These are phyloP conservation scores for Trissolcus japonicus DNA, from an alignment of 2,888 invertebrate genomes.

Conservation along the genomic window DNA sequence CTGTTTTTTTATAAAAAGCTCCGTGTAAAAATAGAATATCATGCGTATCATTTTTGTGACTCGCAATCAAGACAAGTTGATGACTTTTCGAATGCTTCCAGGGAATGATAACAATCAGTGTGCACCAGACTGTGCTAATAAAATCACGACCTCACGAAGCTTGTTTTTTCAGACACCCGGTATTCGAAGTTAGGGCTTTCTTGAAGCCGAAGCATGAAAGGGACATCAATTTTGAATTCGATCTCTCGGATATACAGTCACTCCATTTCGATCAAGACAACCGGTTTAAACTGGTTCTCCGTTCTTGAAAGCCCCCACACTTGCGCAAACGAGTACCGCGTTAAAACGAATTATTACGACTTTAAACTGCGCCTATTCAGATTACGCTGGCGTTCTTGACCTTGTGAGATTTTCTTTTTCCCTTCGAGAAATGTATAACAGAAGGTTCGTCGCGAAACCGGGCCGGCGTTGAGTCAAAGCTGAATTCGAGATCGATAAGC, in stretches of 20 bases:
- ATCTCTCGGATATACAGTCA: constrained; percentile 66
- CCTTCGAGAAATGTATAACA: neutral
- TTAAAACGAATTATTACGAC: constrained; percentile 63
- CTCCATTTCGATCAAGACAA: constrained; percentile 63
- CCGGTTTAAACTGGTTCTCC: constrained; percentile 67
- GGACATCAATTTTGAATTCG: constrained; percentile 70
- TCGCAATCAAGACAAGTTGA: too few species aligned
- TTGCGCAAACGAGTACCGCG: constrained; percentile 58
- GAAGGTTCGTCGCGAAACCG: neutral
- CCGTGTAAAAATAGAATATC: too few species aligned
- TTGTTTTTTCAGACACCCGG: constrained; percentile 54
- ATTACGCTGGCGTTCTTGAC: constrained; percentile 33
- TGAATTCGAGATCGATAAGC: constrained; percentile 22
- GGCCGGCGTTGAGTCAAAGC: constrained; percentile 20
- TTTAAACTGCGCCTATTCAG: constrained; percentile 47
- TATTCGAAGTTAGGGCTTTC: constrained; percentile 53
- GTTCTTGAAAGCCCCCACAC: constrained; percentile 53
- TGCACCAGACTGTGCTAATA: constrained; percentile 21
- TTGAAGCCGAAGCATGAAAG: constrained; percentile 61
- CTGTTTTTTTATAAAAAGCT: too few species aligned
- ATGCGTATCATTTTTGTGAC: too few species aligned
- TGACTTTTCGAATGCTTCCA: too few species aligned
- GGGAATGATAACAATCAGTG: constrained; percentile 37
- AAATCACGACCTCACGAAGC: constrained; percentile 44
- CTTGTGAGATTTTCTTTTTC: constrained; percentile 12